Base-by-base conservation (phyloP, 2,113 vertebrate genomes). In the Raja brachyura region DNA sequence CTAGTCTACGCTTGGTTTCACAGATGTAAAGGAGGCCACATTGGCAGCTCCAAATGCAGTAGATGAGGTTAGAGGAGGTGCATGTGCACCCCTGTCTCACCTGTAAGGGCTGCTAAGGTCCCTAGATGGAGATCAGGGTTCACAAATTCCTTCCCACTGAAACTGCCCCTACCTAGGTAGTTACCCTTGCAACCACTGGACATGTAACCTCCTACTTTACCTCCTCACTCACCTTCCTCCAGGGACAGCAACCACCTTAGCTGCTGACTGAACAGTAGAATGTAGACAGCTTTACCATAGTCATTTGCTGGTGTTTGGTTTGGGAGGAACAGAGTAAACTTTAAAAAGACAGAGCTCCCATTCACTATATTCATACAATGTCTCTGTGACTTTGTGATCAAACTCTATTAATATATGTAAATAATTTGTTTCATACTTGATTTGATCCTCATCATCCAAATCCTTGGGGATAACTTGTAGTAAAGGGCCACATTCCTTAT, bases 401-500 rank as follows among this genome's bases (percentile, higher is more conserved):
- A 90, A 74, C 10, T 22, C 18, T 92, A 73, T 92, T 48, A 88
- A 88, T 13, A 63, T 88, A 88, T 7, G 13, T 73, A 28, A 22
- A 92, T 92, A 54, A 73, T 28, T 1, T 54, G 39, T 54, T 92
- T 54, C 90, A 74, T 92, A 92, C 90, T 54, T 54, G 25, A 73
- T 20, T 92, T 13, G 33, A 11, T 92, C 90, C 14, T 92, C 68
- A 73, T 74, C 16, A 1, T 92, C 66, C 22, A 92, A 0, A 16
- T 92, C 68, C 39, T 70, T 92, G 39, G 90, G 90, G 25, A 92
- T 74, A 48, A 0, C 10, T 73, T 73, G 33, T 5, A 48, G 20
- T 73, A 92, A 92, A 20, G 22, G 90, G 11, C 33, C 39, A 92
- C 39, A 48, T 74, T 92, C 83, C 20, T 92, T 92, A 54, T 54